Percentiles rank a stretch among this genome's conserved stretches.
Conservation (phyloP, 2,797 vertebrate genomes). For the Pygocentrus nattereri region DNA sequence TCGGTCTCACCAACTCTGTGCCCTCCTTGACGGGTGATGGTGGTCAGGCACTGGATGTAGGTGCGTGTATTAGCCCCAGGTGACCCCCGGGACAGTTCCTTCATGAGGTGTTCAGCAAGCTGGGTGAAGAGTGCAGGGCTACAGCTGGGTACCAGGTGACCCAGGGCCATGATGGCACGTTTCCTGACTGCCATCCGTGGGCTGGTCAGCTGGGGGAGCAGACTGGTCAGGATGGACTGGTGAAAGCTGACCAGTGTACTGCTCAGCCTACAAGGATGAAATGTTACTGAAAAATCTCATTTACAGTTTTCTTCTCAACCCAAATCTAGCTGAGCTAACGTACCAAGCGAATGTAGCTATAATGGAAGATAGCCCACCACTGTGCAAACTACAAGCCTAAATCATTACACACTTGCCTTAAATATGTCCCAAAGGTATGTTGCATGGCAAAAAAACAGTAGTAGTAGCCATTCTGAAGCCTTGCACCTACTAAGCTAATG, state of each 20-base stretch:
- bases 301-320: too few species aligned
- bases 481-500: too few species aligned
- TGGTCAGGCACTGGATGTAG: conserved; percentile 92
- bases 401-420: too few species aligned
- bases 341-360: too few species aligned
- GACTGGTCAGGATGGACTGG: conserved; percentile 88
- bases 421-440: too few species aligned
- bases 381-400: too few species aligned
- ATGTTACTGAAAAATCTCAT: not conserved
- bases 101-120: conserved; percentile 88
- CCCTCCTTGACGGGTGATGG: conserved; percentile 90
- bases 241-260: conserved; percentile 88
- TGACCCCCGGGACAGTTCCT: conserved; percentile 77
- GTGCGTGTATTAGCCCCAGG: conserved; percentile 86
- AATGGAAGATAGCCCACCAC: too few species aligned
- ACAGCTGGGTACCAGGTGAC: conserved; percentile 91
- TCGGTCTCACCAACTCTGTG: conserved; percentile 87
- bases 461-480: too few species aligned
- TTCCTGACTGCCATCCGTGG: conserved; percentile 93
- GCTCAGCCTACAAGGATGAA: conserved; percentile 81
- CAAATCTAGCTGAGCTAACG: too few species aligned
- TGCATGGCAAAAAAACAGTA: too few species aligned
- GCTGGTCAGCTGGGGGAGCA: conserved; percentile 91
- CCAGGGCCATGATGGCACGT: conserved; percentile 89
- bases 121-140: conserved; percentile 87